Conservation (phyloP, 2,113 vertebrate genomes). For the Catharus minimus region DNA sequence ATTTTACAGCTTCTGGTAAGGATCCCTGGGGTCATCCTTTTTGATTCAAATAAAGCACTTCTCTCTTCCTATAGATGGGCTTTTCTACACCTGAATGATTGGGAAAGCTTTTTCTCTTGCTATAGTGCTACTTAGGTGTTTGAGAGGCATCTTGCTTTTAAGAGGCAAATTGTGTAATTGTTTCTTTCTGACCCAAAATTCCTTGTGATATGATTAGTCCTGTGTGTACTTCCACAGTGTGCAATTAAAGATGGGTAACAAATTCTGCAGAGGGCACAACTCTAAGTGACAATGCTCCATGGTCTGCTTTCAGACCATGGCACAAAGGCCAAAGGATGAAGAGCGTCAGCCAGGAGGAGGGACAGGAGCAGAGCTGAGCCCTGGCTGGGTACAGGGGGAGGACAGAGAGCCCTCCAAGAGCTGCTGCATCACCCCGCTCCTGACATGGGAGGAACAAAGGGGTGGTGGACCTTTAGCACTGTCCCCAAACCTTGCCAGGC, state of each 20-base stretch:
- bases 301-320: not conserved
- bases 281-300: not conserved
- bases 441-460: rapidly evolving
- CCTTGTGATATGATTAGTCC: not conserved
- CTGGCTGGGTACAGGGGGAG: too few relatives aligned
- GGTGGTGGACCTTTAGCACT: rapidly evolving
- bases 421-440: rapidly evolving
- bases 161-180: not conserved
- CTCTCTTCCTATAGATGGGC: not conserved
- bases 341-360: not conserved
- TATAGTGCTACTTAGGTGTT: not conserved
- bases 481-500: not conserved
- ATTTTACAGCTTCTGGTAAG: slow-evolving; percentile 21
- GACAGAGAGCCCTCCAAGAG: not conserved
- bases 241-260: not conserved
- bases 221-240: not conserved
- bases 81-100: not conserved
- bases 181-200: not conserved
- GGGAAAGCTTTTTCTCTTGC: not conserved
- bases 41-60: not conserved
- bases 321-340: not conserved
- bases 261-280: not conserved
- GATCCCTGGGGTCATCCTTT: slow-evolving; percentile 13
- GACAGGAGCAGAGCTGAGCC: not conserved
- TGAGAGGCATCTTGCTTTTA: not conserved